Percentiles rank a stretch among this genome's conserved stretches.
Evolutionary conservation across 2,113 vertebrate species (phyloP).

Genomic region (Paraplagusia blochii): DNA sequence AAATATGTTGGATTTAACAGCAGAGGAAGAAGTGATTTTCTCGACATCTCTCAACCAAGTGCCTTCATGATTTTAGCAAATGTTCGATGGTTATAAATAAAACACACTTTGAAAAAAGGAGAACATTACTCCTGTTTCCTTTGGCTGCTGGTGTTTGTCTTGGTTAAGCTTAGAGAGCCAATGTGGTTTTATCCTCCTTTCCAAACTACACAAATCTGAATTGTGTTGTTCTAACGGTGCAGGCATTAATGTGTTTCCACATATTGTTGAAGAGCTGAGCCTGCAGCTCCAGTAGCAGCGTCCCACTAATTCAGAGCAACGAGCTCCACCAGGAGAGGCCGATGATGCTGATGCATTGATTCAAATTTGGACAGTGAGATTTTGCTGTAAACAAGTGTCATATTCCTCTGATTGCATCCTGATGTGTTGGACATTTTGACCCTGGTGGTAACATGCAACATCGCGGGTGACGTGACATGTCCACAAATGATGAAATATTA

Average conservation of each 20-base stretch:
- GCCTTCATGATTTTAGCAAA: too few species aligned
- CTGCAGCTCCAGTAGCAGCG: neutral
- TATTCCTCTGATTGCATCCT: neutral
- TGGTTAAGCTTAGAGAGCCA: neutral
- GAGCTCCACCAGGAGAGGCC: neutral
- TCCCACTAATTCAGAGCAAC: neutral
- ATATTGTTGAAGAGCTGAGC: neutral
- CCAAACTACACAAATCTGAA: neutral
- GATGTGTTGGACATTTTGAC: slow-evolving; percentile 12
- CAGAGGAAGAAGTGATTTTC: too few species aligned
- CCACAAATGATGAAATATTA: slow-evolving; percentile 25
- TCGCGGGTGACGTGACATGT: slow-evolving; percentile 27
- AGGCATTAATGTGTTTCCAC: neutral
- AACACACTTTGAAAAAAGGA: too few species aligned
- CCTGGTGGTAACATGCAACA: slow-evolving; percentile 10
- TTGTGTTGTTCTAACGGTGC: neutral
- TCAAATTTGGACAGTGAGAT: slow-evolving; percentile 7
- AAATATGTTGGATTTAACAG: too few species aligned
- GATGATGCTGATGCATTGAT: neutral
- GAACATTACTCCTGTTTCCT: neutral
- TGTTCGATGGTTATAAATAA: too few species aligned
- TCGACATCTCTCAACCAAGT: too few species aligned
- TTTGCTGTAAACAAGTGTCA: slow-evolving; percentile 2
- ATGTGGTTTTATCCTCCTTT: slow-evolving; percentile 8
- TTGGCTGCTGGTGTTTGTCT: slow-evolving; percentile 1